Percentiles rank a stretch among this genome's conserved stretches.
These are phyloP conservation scores for Gryon sp. DNA, from an alignment of 1,140 invertebrate genomes.

Conservation along the genomic window DNA sequence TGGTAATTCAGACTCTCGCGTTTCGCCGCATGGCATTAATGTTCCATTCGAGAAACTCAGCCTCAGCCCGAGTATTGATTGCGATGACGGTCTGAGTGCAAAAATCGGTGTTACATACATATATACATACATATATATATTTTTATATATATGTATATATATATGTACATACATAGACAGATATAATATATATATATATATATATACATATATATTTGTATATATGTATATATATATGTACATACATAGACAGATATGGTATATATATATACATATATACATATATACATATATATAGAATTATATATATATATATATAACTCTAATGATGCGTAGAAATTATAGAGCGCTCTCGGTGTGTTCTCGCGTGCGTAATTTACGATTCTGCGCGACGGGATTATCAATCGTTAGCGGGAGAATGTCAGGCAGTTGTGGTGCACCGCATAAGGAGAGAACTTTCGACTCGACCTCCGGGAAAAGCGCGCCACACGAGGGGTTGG, in stretches of 20 bases:
- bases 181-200: too few relatives aligned
- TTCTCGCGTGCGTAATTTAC: conserved; percentile 59
- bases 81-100: conserved; percentile 37
- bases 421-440: conserved; percentile 63
- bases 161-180: too few relatives aligned
- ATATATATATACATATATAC: too few relatives aligned
- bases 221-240: too few relatives aligned
- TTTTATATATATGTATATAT: too few relatives aligned
- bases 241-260: too few relatives aligned
- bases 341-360: conserved; percentile 50
- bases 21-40: neutral
- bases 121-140: too few relatives aligned
- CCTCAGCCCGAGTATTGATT: conserved; percentile 38
- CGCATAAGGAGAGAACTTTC: conserved; percentile 64
- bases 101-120: conserved; percentile 50
- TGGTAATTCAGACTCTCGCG: neutral
- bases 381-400: conserved; percentile 63
- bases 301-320: conserved; percentile 54
- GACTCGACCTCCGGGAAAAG: conserved; percentile 58
- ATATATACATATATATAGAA: too few relatives aligned
- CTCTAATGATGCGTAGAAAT: conserved; percentile 60
- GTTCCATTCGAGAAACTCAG: conserved; percentile 11
- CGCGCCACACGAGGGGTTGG: conserved; percentile 60
- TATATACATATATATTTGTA: too few relatives aligned
- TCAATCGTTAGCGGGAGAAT: conserved; percentile 64